Evolutionary conservation across 2,888 invertebrate species (phyloP).

Genomic region (Tricholauxania praeusta): DNA sequence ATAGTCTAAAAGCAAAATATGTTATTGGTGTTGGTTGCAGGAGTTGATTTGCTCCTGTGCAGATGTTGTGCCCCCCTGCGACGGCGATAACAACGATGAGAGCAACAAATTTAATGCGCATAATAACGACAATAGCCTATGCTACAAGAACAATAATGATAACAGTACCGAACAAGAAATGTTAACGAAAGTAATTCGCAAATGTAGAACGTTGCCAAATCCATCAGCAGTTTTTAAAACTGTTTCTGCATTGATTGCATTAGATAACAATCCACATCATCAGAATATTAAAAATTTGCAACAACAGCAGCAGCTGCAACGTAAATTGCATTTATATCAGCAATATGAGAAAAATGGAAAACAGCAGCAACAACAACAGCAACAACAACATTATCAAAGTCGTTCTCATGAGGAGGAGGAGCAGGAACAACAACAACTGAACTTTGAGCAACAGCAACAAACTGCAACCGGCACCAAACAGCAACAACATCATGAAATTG

Average conservation of each 20-base stretch:
- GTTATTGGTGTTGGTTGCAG: slow-evolving; percentile 75
- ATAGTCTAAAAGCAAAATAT: slow-evolving; percentile 62
- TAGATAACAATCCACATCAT: slow-evolving; percentile 68
- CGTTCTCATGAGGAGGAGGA: slow-evolving; percentile 35
- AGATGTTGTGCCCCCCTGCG: slow-evolving; percentile 70
- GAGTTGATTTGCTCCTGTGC: slow-evolving; percentile 75
- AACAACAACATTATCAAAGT: slow-evolving; percentile 25
- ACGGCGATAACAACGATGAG: slow-evolving; percentile 56
- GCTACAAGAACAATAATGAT: slow-evolving; percentile 29
- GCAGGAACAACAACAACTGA: slow-evolving; percentile 57
- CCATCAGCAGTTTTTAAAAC: slow-evolving; percentile 63
- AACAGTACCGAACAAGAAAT: neutral
- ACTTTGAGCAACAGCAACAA: slow-evolving; percentile 30
- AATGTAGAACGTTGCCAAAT: slow-evolving; percentile 57
- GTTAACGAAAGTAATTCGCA: neutral
- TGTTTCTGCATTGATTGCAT: slow-evolving; percentile 62
- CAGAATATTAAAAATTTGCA: slow-evolving; percentile 66
- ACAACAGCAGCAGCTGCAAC: slow-evolving; percentile 60
- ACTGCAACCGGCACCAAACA: slow-evolving; percentile 66
- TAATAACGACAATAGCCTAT: slow-evolving; percentile 31
- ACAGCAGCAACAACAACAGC: slow-evolving; percentile 23
- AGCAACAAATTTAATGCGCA: slow-evolving; percentile 46
- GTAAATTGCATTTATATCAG: slow-evolving; percentile 67
- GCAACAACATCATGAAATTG: slow-evolving; percentile 53
- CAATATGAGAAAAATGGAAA: slow-evolving; percentile 46